Evolutionary conservation across 1,140 invertebrate species (phyloP).

Genomic region (Lordiphosa collinella): DNA sequence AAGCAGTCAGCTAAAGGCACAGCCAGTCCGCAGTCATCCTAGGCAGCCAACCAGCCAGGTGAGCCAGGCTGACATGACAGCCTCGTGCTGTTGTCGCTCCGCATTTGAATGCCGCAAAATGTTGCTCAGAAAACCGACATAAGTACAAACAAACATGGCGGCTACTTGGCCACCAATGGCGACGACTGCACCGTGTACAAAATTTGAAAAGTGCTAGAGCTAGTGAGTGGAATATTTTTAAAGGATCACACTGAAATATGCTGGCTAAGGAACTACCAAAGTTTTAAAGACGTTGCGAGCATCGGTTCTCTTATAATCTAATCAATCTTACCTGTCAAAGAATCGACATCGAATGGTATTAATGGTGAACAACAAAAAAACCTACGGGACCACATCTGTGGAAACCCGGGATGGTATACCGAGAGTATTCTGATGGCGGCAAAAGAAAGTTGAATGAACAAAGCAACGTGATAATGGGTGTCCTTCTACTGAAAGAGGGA

Average conservation of each 20-base stretch:
- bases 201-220: neutral
- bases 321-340: too few relatives aligned
- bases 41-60: slow-evolving; percentile 10
- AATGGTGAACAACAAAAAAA: too few relatives aligned
- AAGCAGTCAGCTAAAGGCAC: slow-evolving; percentile 62
- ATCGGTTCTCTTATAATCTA: too few relatives aligned
- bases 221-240: neutral
- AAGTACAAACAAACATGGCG: slow-evolving; percentile 75
- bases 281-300: too few relatives aligned
- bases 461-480: too few relatives aligned
- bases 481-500: too few relatives aligned
- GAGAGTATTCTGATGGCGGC: too few relatives aligned
- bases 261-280: neutral
- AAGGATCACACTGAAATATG: neutral
- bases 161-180: slow-evolving; percentile 47
- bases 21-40: slow-evolving; percentile 30
- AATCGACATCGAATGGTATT: too few relatives aligned
- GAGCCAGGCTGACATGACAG: slow-evolving; percentile 53
- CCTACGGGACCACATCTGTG: too few relatives aligned
- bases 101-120: slow-evolving; percentile 70
- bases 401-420: too few relatives aligned
- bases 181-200: slow-evolving; percentile 10
- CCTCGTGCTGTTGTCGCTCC: slow-evolving; percentile 41
- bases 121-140: slow-evolving; percentile 68
- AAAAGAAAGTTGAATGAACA: too few relatives aligned